Evolutionary conservation across 2,797 vertebrate species (phyloP).

Genomic region (Cirrhinus molitorella): DNA sequence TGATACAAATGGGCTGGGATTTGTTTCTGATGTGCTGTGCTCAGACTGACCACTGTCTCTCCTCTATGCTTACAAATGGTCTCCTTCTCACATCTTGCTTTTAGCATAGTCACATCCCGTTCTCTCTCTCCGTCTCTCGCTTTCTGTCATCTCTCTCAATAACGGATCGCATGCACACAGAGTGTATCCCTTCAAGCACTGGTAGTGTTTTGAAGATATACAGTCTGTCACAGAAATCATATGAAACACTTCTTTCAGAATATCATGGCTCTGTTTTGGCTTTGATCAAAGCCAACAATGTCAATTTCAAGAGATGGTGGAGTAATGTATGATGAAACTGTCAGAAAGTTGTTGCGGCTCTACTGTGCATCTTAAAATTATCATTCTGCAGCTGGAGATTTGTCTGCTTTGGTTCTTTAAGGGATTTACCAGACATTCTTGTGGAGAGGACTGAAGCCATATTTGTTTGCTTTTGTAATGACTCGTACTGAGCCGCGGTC

Average conservation of each 20-base stretch:
- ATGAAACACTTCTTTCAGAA: slow-evolving; percentile 78
- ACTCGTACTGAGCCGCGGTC: slow-evolving; percentile 52
- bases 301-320: slow-evolving; percentile 80
- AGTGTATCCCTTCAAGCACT: slow-evolving; percentile 72
- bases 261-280: slow-evolving; percentile 75
- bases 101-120: neutral
- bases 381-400: slow-evolving; percentile 68
- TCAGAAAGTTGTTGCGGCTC: slow-evolving; percentile 82
- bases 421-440: slow-evolving; percentile 62
- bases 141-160: slow-evolving; percentile 6
- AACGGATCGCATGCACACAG: slow-evolving; percentile 47
- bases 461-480: slow-evolving; percentile 60
- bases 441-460: neutral
- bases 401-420: slow-evolving; percentile 62
- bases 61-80: neutral
- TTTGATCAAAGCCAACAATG: slow-evolving; percentile 84
- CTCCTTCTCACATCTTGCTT: slow-evolving; percentile 13
- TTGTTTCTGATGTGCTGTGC: neutral
- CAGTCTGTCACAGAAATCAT: slow-evolving; percentile 80
- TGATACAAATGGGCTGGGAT: slow-evolving; percentile 10
- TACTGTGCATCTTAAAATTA: slow-evolving; percentile 80
- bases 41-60: slow-evolving; percentile 18
- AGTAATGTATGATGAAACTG: slow-evolving; percentile 85
- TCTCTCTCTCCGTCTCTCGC: neutral
- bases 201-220: slow-evolving; percentile 73